Evolutionary conservation across 35 echinoderm and acorn worm species (phyloP).

Genomic region (Patiria miniata): DNA sequence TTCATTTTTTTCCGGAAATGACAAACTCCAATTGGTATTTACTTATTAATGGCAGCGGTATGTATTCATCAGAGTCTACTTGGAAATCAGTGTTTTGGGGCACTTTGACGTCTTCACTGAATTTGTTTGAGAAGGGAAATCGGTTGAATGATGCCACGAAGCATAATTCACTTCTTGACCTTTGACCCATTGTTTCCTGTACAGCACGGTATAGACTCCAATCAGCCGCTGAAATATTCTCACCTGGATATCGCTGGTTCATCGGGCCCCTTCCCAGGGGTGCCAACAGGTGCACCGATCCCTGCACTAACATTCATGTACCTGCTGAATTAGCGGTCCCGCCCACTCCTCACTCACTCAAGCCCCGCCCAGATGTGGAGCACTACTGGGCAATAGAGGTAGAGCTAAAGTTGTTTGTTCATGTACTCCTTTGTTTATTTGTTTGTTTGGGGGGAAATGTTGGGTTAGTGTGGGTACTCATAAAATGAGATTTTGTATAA

Average conservation of each 20-base stretch:
- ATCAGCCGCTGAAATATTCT: slow-evolving; percentile 69
- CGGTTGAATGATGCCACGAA: neutral
- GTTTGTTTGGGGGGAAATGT: no score
- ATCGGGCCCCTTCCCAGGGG: slow-evolving; percentile 90
- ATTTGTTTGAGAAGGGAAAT: neutral
- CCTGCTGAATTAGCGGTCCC: neutral
- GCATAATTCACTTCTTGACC: no score
- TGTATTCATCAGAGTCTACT: neutral
- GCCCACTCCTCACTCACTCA: neutral
- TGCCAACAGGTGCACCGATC: slow-evolving; percentile 89
- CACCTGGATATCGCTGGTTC: slow-evolving; percentile 96
- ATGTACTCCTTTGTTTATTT: no score
- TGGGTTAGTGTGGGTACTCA: no score
- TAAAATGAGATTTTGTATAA: no score
- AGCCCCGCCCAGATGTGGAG: no score
- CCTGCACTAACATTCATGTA: slow-evolving; percentile 70
- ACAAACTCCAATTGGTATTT: neutral
- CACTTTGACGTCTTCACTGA: neutral
- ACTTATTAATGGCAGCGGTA: neutral
- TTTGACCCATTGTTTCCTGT: neutral
- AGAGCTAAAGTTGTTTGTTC: no score
- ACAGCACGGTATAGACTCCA: slow-evolving; percentile 85
- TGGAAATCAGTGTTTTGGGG: neutral
- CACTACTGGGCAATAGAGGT: no score
- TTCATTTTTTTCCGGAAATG: no score